Evolutionary conservation across 1,140 invertebrate species (phyloP), one percentile per base, ranked within the genome.

Genomic region (Drosophila jambulina): DNA sequence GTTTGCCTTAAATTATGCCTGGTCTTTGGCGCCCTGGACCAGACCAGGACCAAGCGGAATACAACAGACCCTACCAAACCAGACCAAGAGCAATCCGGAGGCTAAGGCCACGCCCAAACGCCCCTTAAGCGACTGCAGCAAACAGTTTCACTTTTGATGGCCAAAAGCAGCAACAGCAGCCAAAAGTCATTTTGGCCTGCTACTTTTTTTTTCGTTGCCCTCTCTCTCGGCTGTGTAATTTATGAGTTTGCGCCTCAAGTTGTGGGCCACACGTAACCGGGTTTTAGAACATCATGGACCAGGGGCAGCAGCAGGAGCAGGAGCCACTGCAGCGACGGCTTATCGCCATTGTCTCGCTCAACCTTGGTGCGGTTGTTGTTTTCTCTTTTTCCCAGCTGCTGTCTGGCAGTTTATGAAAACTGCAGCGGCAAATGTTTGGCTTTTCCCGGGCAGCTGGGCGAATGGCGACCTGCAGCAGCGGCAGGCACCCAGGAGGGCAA

Each of bases 221-320:
- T 60, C 58, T 36, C 51, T 53, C 56, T 67, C 61, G 36, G 34
- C 61, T 53, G 36, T 43, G 69, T 90, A 86, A 90, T 90, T 90
- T 91, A 90, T 91, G 86, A 85, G 86, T 82, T 79, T 91, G 85
- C 51, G 85, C 86, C 85, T 85, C 86, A 91, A 90, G 85, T 90
- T 90, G 75, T 79, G 78, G 69, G 78, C 70, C 54, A 51, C 70
- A 87, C 83, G 62, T 67, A 80, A 64, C 48, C 56, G 36, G 56
- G 36, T 25, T 32, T 25, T 60, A 60, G 62, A 45, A 62, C 29
- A 65, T 32, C 54, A 43, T n/a, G 48, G 65, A 36, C 46, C 21
- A 21, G 56, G 32, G n/a, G 5, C 43, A 45, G 43, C 7, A 25
- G 23, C 45, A 19, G n/a, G 46, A 57, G 10, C 32, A 19, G 69